Evolutionary conservation across 2,888 invertebrate species (phyloP).

Genomic region (Leucophora obtusa): DNA sequence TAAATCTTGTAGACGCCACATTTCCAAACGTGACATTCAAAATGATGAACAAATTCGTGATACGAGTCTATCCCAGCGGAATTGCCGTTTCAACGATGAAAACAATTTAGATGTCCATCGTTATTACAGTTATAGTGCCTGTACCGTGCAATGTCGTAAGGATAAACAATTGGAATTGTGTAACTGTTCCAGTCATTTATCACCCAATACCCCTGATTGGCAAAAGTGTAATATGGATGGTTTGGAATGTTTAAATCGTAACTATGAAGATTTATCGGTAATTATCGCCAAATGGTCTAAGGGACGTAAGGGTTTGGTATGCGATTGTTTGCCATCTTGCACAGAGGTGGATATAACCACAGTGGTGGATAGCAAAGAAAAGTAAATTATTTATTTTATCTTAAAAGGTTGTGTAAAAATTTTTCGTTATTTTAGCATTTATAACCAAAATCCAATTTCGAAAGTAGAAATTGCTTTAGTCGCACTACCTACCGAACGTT

Average conservation of each 20-base stretch:
- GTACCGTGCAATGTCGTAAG: constrained; percentile 85
- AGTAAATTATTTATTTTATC: constrained; percentile 55
- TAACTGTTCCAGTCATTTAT: constrained; percentile 85
- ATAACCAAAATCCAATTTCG: constrained; percentile 73
- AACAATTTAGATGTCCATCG: constrained; percentile 82
- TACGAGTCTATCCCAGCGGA: constrained; percentile 83
- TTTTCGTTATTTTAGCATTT: constrained; percentile 67
- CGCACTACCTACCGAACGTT: constrained; percentile 84
- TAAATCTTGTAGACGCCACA: constrained; percentile 78
- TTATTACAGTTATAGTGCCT: constrained; percentile 86
- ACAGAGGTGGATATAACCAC: constrained; percentile 85
- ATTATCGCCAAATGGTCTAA: constrained; percentile 84
- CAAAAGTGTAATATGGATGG: constrained; percentile 83
- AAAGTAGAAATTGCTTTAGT: constrained; percentile 83
- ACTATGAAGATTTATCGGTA: constrained; percentile 82
- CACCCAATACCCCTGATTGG: constrained; percentile 80
- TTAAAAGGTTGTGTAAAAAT: not conserved
- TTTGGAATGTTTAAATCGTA: constrained; percentile 82
- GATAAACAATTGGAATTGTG: constrained; percentile 82
- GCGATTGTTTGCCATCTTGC: constrained; percentile 86
- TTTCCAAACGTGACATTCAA: constrained; percentile 83
- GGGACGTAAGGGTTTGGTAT: constrained; percentile 82
- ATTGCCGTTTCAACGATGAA: constrained; percentile 85
- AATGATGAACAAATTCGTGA: constrained; percentile 83
- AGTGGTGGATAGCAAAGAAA: constrained; percentile 79